Base-by-base conservation (phyloP, 2,113 vertebrate genomes). In the Haemorhous mexicanus region DNA sequence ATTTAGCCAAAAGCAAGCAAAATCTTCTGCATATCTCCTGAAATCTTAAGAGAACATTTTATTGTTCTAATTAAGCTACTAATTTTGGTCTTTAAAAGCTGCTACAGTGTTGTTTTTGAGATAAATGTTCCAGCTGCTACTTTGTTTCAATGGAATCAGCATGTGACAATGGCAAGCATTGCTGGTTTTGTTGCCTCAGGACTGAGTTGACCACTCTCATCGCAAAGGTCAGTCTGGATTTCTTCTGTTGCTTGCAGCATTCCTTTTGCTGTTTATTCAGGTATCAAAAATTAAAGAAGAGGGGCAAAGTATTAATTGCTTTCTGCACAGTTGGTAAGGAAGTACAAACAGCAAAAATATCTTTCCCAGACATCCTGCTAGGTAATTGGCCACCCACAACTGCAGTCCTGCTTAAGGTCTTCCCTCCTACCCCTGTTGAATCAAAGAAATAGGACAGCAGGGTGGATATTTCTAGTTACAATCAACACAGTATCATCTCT, bases 381-480 rank as follows among this genome's bases (percentile, higher is more conserved):
- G 86, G 52, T 79, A 85, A 94, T 46, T 92, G 84, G 82, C 56
- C 55, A 62, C 43, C 41, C 1, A 1, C 18, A 61, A 47, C 2
- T 17, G 37, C 55, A 76, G 49, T 50, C 30, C n/a, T 62, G 43
- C 63, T 86, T 70, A 59, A 92, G 59, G 21, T 90, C 24, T 80
- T 92, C 47, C n/a, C 50, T 90, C 49, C 78, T 85, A 73, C 32
- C 37, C 12, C n/a, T 17, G 17, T 37, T 79, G 58, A 81, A 85
- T 79, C 81, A 95, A 95, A 95, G 74, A 91, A 76, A 87, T 2
- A 27, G 50, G 50, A 87, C 62, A 94, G 70, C 55, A 37, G 81
- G 70, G 43, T 73, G 14, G 17, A 13, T 58, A 89, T 76, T 66
- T 81, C 83, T n/a, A 52, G 35, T 78, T 87, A 18, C n/a, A 22